A percentile compares a stretch with the other conserved stretches of the same genome.
These are phyloP conservation scores for Adelges cooleyi DNA, from an alignment of 1,140 invertebrate genomes.

Conservation along the genomic window DNA sequence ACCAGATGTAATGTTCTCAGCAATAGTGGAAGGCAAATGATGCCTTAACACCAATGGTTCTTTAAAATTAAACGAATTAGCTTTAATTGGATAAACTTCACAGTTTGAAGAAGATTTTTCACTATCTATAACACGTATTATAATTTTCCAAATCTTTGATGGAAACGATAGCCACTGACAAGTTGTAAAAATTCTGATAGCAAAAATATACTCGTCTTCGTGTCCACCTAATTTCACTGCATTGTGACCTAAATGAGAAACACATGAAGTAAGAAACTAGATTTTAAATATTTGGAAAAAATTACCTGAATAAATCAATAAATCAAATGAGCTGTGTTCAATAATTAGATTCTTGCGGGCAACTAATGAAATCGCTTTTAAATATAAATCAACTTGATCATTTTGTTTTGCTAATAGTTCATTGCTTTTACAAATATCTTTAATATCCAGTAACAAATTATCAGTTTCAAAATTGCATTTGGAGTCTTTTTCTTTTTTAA, in stretches of 20 bases:
- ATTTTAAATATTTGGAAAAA: not conserved
- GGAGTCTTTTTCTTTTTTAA: not conserved
- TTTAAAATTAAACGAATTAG: not conserved
- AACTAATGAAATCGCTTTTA: not conserved
- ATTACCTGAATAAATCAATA: conserved; percentile 24
- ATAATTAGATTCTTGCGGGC: conserved; percentile 1
- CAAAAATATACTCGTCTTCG: conserved; percentile 11
- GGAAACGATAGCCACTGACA: conserved; percentile 13
- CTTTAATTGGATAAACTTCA: not conserved
- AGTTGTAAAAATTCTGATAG: not conserved
- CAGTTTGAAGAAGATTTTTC: not conserved
- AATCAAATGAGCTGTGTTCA: not conserved
- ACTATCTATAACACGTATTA: not conserved
- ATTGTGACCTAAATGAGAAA: conserved; percentile 1
- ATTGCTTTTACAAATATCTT: not conserved
- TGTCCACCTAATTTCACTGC: conserved; percentile 10
- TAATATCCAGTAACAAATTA: not conserved
- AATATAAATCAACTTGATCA: not conserved
- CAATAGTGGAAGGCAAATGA: not conserved
- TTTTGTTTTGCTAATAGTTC: not conserved
- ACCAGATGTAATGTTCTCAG: conserved; percentile 6
- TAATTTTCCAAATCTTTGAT: not conserved
- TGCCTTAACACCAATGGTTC: conserved; percentile 11
- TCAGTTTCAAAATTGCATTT: not conserved
- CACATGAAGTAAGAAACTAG: not conserved